Conservation (phyloP, 2,113 vertebrate genomes). For the Corapipo altera region DNA sequence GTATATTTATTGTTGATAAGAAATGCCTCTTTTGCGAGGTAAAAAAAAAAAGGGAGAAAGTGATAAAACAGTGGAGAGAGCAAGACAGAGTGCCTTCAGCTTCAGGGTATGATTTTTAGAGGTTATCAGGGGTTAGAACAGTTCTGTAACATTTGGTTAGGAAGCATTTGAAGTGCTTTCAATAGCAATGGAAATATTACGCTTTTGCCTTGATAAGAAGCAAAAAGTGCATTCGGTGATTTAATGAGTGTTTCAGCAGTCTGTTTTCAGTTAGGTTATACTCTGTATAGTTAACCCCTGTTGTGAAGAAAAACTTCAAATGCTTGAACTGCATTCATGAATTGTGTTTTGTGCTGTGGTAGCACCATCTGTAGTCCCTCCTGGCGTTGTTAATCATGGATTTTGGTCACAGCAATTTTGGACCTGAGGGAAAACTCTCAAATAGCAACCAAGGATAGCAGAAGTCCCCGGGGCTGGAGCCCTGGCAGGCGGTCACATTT, state of each 20-base stretch:
- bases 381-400: rapidly evolving
- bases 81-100: not conserved
- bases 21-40: not conserved
- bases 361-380: not conserved
- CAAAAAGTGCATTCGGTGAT: not conserved
- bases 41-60: not conserved
- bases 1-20: constrained; percentile 48
- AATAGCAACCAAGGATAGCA: not conserved
- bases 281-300: not conserved
- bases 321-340: rapidly evolving
- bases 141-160: constrained; percentile 15
- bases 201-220: not conserved
- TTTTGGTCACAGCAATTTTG: not conserved
- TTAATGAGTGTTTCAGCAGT: not conserved
- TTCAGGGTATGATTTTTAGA: constrained; percentile 44
- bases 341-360: not conserved
- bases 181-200: not conserved
- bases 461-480: not conserved
- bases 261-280: not conserved
- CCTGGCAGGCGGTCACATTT: not conserved
- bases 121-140: constrained; percentile 52
- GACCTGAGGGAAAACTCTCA: not conserved
- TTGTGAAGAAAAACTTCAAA: not conserved
- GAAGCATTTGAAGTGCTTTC: constrained; percentile 58
- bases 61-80: constrained; percentile 5